These are phyloP conservation scores for Nowickia ferox DNA, from an alignment of 2,888 invertebrate species.

Conservation along the genomic window DNA sequence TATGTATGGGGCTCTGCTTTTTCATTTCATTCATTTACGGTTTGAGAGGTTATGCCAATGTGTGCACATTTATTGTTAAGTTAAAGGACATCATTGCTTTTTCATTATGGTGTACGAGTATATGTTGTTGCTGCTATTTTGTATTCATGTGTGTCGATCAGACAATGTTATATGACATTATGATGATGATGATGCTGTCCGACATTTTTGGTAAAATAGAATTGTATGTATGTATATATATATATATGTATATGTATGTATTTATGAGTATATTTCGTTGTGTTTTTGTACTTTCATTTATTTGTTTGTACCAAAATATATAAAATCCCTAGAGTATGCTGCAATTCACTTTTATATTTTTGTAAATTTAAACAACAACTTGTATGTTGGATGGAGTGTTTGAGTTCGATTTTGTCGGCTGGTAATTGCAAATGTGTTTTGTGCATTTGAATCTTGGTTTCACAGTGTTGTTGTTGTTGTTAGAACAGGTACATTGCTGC, in stretches of 20 bases:
- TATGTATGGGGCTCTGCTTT: background rate
- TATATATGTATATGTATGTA: constrained; percentile 33
- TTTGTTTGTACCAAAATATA: constrained; percentile 18
- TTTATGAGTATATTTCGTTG: constrained; percentile 18
- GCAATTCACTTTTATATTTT: constrained; percentile 5
- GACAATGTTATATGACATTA: constrained; percentile 62
- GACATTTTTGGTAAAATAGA: constrained; percentile 57
- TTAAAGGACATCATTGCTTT: constrained; percentile 60
- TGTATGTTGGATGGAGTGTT: background rate
- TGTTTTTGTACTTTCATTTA: constrained; percentile 36
- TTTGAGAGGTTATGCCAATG: constrained; percentile 47
- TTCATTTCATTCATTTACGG: constrained; percentile 51
- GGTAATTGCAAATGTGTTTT: constrained; percentile 21
- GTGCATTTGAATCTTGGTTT: constrained; percentile 24
- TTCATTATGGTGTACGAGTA: constrained; percentile 10
- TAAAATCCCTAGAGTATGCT: constrained; percentile 55
- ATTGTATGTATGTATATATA: constrained; percentile 16
- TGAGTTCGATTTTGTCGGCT: constrained; percentile 34
- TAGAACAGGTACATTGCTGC: constrained; percentile 9
- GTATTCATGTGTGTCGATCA: constrained; percentile 39
- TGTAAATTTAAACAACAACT: background rate
- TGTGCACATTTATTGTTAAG: constrained; percentile 43
- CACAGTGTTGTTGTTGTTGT: constrained; percentile 9
- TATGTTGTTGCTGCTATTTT: constrained; percentile 11
- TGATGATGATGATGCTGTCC: constrained; percentile 56